These are phyloP conservation scores for Hypsopygia costalis DNA, from an alignment of 2,888 invertebrate genomes.

Conservation along the genomic window DNA sequence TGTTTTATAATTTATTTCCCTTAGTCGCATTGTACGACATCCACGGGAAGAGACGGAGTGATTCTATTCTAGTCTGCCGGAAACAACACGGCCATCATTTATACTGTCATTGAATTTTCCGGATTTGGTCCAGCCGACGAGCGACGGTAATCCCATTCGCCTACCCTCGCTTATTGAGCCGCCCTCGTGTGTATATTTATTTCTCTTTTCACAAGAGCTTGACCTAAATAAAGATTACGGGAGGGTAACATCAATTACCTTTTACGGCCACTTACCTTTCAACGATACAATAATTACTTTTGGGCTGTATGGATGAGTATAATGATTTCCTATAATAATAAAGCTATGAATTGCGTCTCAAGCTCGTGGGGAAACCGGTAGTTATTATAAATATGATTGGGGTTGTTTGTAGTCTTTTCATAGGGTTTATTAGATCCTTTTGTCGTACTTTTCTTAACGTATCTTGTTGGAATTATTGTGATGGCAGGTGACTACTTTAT, in stretches of 20 bases:
- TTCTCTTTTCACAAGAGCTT: slow-evolving; percentile 32
- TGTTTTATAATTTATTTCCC: too few relatives aligned
- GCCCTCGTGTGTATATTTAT: slow-evolving; percentile 29
- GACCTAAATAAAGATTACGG: slow-evolving; percentile 42
- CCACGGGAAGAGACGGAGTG: too few relatives aligned
- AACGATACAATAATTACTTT: slow-evolving; percentile 45
- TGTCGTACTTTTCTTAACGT: too few relatives aligned
- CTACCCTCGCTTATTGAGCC: slow-evolving; percentile 24
- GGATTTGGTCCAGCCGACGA: slow-evolving; percentile 4
- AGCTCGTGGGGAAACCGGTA: too few relatives aligned
- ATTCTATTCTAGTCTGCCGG: too few relatives aligned
- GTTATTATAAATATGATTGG: too few relatives aligned
- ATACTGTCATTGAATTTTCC: slow-evolving; percentile 7
- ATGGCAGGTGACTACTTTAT: too few relatives aligned
- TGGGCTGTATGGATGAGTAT: slow-evolving; percentile 23
- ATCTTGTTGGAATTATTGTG: too few relatives aligned
- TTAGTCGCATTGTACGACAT: too few relatives aligned
- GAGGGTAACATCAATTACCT: slow-evolving; percentile 46
- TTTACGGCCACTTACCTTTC: slow-evolving; percentile 48
- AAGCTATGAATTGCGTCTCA: not conserved
- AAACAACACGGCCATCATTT: too few relatives aligned
- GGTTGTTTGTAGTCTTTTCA: too few relatives aligned
- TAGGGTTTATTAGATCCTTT: too few relatives aligned
- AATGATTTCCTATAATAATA: slow-evolving; percentile 1
- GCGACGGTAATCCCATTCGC: slow-evolving; percentile 16